Percentiles rank a stretch among this genome's conserved stretches.
Evolutionary conservation across 2,797 vertebrate genomes (phyloP).

Genomic region (Nasua narica): DNA sequence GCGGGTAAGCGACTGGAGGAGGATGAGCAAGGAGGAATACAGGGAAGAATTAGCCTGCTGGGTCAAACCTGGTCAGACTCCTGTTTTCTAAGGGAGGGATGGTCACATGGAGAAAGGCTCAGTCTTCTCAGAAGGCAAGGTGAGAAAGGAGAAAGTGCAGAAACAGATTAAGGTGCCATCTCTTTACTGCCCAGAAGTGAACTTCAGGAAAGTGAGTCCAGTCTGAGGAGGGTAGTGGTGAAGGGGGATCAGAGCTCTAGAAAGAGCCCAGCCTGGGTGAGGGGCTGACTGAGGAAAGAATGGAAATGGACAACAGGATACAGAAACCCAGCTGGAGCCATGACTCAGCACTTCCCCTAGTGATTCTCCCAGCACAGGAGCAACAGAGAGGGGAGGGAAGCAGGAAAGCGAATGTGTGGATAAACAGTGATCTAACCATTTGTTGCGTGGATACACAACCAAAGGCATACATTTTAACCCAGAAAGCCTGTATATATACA

Average conservation of each 20-base stretch:
- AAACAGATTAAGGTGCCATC: neutral
- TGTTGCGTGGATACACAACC: neutral
- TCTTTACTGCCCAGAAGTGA: neutral
- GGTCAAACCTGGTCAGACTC: slow-evolving; percentile 30
- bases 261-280: neutral
- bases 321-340: slow-evolving; percentile 11
- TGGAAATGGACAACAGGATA: neutral
- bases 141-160: neutral
- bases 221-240: neutral
- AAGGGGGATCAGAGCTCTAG: neutral
- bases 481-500: neutral
- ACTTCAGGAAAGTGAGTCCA: neutral
- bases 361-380: neutral
- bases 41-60: slow-evolving; percentile 34
- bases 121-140: neutral
- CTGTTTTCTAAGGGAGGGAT: neutral
- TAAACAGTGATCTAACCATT: neutral
- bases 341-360: slow-evolving; percentile 69
- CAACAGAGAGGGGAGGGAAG: neutral
- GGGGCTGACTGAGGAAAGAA: neutral
- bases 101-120: neutral
- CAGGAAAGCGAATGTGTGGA: neutral
- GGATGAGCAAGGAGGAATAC: neutral
- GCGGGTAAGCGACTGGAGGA: neutral
- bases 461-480: neutral